Conservation (phyloP, 1,140 invertebrate genomes). For the Holotrichia oblita region DNA sequence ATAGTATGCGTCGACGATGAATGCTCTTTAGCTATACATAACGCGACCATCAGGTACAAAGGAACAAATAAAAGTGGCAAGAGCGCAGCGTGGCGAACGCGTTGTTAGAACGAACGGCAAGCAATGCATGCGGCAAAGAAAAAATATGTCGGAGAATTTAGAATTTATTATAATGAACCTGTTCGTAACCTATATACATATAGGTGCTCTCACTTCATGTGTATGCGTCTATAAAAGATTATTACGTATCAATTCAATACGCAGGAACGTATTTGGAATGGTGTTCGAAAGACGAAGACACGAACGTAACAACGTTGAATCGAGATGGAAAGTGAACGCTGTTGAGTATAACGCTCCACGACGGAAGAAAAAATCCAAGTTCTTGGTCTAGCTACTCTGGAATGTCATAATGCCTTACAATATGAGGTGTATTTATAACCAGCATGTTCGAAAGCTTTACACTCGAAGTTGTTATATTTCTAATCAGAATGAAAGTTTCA, state of each 20-base stretch:
- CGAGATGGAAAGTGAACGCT: background rate
- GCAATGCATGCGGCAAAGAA: background rate
- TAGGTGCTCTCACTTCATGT: slow-evolving; percentile 33
- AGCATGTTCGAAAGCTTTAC: too few relatives aligned
- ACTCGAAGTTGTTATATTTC: too few relatives aligned
- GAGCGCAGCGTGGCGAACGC: background rate
- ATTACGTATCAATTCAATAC: slow-evolving; percentile 22
- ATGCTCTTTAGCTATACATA: slow-evolving; percentile 9
- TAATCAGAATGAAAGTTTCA: too few relatives aligned
- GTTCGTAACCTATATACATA: slow-evolving; percentile 38
- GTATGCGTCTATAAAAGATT: slow-evolving; percentile 31
- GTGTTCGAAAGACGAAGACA: background rate
- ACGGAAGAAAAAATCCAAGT: background rate
- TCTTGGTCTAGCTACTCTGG: background rate
- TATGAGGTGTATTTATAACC: background rate
- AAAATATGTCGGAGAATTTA: slow-evolving; percentile 43
- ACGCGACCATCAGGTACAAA: background rate
- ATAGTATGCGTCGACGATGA: background rate
- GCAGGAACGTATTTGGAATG: background rate
- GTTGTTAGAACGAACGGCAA: background rate
- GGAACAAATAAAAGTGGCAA: slow-evolving; percentile 7
- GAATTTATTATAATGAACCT: slow-evolving; percentile 39
- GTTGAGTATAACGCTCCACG: background rate
- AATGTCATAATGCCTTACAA: background rate
- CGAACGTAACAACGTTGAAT: background rate